These are phyloP conservation scores for Tragopan temminckii DNA, from an alignment of 2,797 vertebrate species.

Conservation along the genomic window DNA sequence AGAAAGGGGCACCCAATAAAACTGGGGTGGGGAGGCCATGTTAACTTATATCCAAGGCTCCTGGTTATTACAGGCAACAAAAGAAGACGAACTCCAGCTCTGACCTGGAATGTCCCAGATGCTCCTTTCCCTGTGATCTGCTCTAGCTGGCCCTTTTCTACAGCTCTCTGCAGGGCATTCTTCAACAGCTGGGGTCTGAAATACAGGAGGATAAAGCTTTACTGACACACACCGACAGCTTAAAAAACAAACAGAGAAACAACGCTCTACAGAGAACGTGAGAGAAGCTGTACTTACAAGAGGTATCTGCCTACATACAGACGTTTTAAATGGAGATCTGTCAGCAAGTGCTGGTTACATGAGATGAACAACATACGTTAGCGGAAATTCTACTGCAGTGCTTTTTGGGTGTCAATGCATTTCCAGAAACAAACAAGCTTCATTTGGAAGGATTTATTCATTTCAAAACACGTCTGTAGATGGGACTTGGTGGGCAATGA, in stretches of 20 bases:
- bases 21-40: accelerated
- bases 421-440: neutral
- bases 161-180: constrained; percentile 92
- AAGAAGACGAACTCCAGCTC: constrained; percentile 14
- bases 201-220: constrained; percentile 50
- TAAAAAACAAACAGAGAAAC: constrained; percentile 33
- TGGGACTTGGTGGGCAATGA: neutral
- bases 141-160: constrained; percentile 95
- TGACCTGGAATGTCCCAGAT: constrained; percentile 96
- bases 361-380: neutral
- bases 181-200: constrained; percentile 94
- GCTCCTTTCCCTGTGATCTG: constrained; percentile 98
- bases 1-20: neutral
- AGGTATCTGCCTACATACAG: constrained; percentile 20
- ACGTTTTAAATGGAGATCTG: constrained; percentile 19
- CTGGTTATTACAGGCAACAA: neutral
- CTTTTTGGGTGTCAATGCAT: accelerated
- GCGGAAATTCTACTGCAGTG: accelerated
- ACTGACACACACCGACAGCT: constrained; percentile 45
- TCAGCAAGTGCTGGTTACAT: neutral
- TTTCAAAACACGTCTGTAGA: neutral
- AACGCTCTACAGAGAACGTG: neutral
- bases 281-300: neutral
- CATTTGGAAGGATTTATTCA: neutral
- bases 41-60: neutral